Base-by-base conservation (phyloP, 2,113 vertebrate genomes). In the Xenus cinereus region DNA sequence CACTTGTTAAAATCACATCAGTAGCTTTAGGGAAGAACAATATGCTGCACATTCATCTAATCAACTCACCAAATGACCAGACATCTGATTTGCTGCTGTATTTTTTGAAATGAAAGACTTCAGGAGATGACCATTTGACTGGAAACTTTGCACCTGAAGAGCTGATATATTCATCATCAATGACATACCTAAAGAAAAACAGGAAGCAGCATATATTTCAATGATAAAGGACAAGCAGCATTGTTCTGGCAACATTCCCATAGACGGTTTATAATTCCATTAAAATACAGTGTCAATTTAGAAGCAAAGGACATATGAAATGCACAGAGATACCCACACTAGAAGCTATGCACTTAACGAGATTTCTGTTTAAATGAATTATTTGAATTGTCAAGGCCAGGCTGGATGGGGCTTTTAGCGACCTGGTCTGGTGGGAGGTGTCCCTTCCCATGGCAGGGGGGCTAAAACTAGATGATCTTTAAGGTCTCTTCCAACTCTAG, bases 81-180 rank as follows among this genome's bases (percentile, higher is more conserved):
- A 99, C 97, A 33, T 99, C 99, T 6, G 99, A 99, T 95, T 99
- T 99, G 97, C 97, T 99, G 97, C 99, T 99, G 56, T 98, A 99
- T 84, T 99, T 99, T 80, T 98, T 98, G 97, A 98, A 99, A 95
- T 99, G 98, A 24, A 99, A 98, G 72, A 99, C 99, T 95, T 99
- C 99, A 2, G 99, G 99, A 37, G 99, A 98, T 68, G 99, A 99
- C 99, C 99, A 99, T 95, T 99, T 99, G 71, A 99, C 87, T 2
- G 99, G 99, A 94, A 99, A 99, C 96, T 98, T 99, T 27, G 98
- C 97, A 28, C 99, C 99, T 10, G 93, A 98, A 35, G 99, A 99
- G 90, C 98, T 98, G 87, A 98, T 98, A 91, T 99, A 99, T 97
- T 99, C 98, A 10, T 99, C 98, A 66, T 99, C 98, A 24, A 99